Evolutionary conservation across 37 sponge, comb jelly and placozoan species (phyloP).

Genomic region (Halichondria panicea): DNA sequence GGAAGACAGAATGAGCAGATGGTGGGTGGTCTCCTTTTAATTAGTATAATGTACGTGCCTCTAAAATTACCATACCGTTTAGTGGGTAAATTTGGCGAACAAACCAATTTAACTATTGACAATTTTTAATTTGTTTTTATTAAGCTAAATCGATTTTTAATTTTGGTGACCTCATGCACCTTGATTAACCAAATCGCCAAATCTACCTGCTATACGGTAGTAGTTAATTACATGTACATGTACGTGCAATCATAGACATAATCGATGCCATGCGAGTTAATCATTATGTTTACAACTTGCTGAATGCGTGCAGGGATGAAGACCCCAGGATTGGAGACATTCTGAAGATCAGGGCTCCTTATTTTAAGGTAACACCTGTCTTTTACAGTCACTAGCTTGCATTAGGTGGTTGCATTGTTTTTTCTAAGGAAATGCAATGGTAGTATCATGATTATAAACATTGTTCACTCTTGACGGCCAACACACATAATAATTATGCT

Average conservation of each 20-base stretch:
- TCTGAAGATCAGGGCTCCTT: constrained; percentile 57
- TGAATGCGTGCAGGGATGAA: constrained; percentile 39
- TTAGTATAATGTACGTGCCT: too few species aligned
- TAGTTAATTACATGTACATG: too few species aligned
- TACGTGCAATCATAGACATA: constrained; percentile 5
- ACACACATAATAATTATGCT: not conserved
- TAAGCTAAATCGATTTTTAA: too few species aligned
- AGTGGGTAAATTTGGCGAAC: too few species aligned
- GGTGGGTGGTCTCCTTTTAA: constrained; percentile 37
- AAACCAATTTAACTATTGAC: too few species aligned
- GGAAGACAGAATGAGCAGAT: constrained; percentile 64
- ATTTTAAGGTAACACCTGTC: constrained; percentile 38
- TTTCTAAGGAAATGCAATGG: not conserved
- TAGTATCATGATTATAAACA: too few species aligned
- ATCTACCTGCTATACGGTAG: too few species aligned
- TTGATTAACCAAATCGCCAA: too few species aligned
- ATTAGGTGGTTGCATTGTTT: not conserved
- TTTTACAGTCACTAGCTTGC: not conserved
- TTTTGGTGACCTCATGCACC: too few species aligned
- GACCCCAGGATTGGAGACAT: constrained; percentile 77
- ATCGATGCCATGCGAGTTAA: not conserved
- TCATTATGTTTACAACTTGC: not conserved
- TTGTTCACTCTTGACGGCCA: too few species aligned
- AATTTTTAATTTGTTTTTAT: too few species aligned
- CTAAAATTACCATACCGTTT: too few species aligned